Evolutionary conservation across 2,113 vertebrate species (phyloP).

Genomic region (Menidia beryllina): DNA sequence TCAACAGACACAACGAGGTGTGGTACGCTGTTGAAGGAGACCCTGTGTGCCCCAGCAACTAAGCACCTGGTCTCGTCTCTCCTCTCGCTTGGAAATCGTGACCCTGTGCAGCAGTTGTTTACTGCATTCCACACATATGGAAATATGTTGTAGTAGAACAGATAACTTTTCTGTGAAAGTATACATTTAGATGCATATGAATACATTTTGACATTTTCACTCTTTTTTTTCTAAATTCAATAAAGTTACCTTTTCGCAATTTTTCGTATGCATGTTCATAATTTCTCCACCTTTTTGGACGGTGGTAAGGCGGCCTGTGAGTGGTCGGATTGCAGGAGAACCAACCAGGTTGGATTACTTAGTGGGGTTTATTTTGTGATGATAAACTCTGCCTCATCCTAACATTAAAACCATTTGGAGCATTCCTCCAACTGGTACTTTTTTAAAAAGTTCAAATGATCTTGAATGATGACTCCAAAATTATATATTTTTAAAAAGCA

Average conservation of each 20-base stretch:
- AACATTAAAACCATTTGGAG: no score
- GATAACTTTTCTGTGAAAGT: background rate
- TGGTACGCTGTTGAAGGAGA: constrained; percentile 69
- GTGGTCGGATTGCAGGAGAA: no score
- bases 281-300: background rate
- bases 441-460: no score
- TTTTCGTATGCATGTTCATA: background rate
- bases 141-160: background rate
- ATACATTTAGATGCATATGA: background rate
- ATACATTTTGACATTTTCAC: background rate
- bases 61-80: background rate
- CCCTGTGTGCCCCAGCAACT: constrained; percentile 22
- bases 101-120: background rate
- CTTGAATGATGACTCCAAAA: no score
- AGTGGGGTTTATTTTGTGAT: no score
- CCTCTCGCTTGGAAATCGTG: background rate
- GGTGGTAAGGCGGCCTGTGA: no score
- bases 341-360: no score
- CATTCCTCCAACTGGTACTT: no score
- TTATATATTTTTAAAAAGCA: no score
- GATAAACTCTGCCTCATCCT: no score
- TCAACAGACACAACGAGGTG: constrained; percentile 79
- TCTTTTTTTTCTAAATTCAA: constrained; percentile 28
- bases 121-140: background rate
- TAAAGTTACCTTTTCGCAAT: constrained; percentile 44